A percentile compares a stretch with the other conserved stretches of the same genome.
Evolutionary conservation across 2,113 vertebrate species (phyloP).

Genomic region (Gulo gulo): DNA sequence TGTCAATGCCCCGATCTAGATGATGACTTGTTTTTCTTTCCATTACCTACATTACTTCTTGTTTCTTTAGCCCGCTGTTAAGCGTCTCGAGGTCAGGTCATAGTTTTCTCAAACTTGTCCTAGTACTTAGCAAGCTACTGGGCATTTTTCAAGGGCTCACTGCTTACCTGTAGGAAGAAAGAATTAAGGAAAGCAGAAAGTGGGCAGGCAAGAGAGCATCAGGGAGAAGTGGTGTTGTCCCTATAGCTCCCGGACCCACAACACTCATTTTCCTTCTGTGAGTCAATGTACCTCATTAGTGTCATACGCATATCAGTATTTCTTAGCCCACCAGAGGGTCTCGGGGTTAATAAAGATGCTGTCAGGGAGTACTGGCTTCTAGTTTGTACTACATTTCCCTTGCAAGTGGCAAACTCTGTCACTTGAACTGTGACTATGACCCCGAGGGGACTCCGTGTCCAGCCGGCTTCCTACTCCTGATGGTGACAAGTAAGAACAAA

Average conservation of each 20-base stretch:
- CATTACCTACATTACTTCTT: neutral
- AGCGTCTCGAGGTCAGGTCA: neutral
- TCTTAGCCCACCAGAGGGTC: neutral
- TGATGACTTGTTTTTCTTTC: neutral
- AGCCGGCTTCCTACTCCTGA: neutral
- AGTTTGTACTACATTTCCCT: constrained; percentile 44
- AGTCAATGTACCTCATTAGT: neutral
- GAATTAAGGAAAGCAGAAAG: neutral
- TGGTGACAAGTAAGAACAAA: neutral
- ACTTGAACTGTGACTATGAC: neutral
- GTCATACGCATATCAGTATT: neutral
- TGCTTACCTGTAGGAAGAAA: neutral
- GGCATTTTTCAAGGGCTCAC: too few relatives aligned
- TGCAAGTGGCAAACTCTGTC: neutral
- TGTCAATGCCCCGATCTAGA: neutral
- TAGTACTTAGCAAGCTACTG: neutral
- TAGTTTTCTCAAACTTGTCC: neutral
- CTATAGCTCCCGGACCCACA: accelerated
- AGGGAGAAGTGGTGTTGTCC: neutral
- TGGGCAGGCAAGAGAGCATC: neutral
- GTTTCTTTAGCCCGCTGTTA: neutral
- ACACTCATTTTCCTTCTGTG: neutral
- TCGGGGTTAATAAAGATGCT: neutral
- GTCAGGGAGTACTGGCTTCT: neutral
- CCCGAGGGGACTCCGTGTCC: constrained; percentile 30